Evolutionary conservation across 2,888 invertebrate genomes (phyloP).

Genomic region (Drosophila setosimentum): DNA sequence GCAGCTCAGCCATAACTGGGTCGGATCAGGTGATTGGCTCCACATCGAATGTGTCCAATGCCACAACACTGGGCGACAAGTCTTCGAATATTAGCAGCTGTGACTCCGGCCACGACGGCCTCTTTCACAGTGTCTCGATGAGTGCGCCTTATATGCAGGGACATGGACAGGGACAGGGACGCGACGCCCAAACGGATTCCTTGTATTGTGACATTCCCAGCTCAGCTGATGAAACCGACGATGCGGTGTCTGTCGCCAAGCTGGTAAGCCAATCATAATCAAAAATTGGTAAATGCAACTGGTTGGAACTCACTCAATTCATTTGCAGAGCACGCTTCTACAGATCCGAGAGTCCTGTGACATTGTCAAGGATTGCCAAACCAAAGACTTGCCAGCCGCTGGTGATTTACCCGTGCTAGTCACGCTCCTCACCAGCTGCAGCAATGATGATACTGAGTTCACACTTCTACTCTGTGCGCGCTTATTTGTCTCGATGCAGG

Average conservation of each 20-base stretch:
- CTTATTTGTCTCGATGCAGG: constrained; percentile 88
- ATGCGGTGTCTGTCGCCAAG: constrained; percentile 51
- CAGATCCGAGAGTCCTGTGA: constrained; percentile 52
- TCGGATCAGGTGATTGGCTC: constrained; percentile 66
- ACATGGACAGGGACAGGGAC: constrained; percentile 17
- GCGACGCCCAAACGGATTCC: constrained; percentile 63
- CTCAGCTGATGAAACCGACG: constrained; percentile 67
- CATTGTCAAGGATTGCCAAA: constrained; percentile 41
- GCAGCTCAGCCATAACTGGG: constrained; percentile 53
- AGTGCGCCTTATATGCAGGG: constrained; percentile 53
- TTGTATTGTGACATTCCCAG: constrained; percentile 74
- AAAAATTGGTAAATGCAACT: not conserved
- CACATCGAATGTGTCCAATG: constrained; percentile 50
- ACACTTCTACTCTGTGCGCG: constrained; percentile 53
- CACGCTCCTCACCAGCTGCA: constrained; percentile 62
- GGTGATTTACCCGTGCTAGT: constrained; percentile 52
- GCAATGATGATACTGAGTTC: constrained; percentile 92
- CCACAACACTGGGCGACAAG: constrained; percentile 70
- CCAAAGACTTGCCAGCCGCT: constrained; percentile 63
- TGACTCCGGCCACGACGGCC: constrained; percentile 83
- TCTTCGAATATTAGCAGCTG: constrained; percentile 79
- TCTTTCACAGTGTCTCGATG: constrained; percentile 78
- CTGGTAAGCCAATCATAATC: constrained; percentile 42
- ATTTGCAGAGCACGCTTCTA: constrained; percentile 56
- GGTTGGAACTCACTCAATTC: not conserved